Evolutionary conservation across 2,113 vertebrate genomes (phyloP).

Genomic region (Sylvilagus bachmani): DNA sequence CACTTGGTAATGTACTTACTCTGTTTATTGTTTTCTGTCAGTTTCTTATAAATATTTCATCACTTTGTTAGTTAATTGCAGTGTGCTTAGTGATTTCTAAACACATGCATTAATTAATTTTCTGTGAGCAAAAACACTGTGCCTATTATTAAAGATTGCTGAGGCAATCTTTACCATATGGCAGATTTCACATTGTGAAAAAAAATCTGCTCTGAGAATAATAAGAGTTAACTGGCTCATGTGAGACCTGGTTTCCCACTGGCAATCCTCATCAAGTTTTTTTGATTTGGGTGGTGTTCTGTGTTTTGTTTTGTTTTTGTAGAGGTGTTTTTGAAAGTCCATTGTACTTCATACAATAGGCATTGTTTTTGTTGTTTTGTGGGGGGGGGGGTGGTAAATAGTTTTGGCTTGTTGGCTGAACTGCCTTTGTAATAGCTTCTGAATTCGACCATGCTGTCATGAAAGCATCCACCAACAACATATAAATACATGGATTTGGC

Average conservation of each 20-base stretch:
- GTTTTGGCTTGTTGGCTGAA: not conserved
- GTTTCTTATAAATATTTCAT: constrained; percentile 83
- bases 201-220: not conserved
- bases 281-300: not conserved
- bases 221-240: not conserved
- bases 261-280: not conserved
- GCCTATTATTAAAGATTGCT: constrained; percentile 39
- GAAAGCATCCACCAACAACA: not conserved
- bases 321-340: not conserved
- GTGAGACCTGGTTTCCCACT: not conserved
- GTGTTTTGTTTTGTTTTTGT: too few species aligned
- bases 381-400: not conserved
- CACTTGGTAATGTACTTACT: constrained; percentile 81
- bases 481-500: accelerated
- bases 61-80: constrained; percentile 83
- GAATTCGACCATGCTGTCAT: not conserved
- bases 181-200: not conserved
- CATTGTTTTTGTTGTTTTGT: not conserved
- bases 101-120: constrained; percentile 78
- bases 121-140: constrained; percentile 40
- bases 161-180: not conserved
- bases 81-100: constrained; percentile 85
- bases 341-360: not conserved
- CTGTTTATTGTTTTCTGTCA: constrained; percentile 79
- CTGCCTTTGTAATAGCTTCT: not conserved